Conservation (phyloP, 1,140 invertebrate genomes). For the Mesaphorura yosii region DNA sequence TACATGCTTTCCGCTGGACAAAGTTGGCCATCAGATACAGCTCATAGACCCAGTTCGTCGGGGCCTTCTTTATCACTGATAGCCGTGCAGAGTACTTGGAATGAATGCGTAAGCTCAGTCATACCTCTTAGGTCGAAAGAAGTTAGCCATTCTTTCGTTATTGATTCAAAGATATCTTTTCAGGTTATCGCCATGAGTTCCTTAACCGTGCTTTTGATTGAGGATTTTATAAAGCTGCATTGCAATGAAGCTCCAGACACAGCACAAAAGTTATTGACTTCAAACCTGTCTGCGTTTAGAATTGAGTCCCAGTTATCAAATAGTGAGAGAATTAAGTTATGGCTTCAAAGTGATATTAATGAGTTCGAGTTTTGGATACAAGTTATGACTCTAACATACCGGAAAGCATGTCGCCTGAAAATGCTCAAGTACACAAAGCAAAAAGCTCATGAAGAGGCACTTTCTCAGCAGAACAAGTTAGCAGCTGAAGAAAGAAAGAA, state of each 20-base stretch:
- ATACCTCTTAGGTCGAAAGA: slow-evolving; percentile 13
- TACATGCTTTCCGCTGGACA: slow-evolving; percentile 19
- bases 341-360: slow-evolving; percentile 20
- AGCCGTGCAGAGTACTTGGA: slow-evolving; percentile 25
- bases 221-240: too few species aligned
- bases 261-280: too few species aligned
- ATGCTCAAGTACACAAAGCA: slow-evolving; percentile 13
- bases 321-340: slow-evolving; percentile 17
- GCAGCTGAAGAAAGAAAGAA: not conserved
- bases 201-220: too few species aligned
- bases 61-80: slow-evolving; percentile 12
- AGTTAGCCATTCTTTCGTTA: too few species aligned
- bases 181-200: too few species aligned
- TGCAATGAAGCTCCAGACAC: too few species aligned
- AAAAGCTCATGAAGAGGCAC: slow-evolving; percentile 1
- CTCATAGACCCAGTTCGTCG: not conserved
- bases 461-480: too few species aligned
- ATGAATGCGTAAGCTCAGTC: slow-evolving; percentile 23
- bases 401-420: slow-evolving; percentile 26
- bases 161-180: too few species aligned
- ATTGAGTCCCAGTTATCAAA: too few species aligned
- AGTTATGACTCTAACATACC: slow-evolving; percentile 27
- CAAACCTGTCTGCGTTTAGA: not conserved
- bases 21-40: slow-evolving; percentile 2
- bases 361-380: slow-evolving; percentile 22